Percentiles rank a stretch among this genome's conserved stretches.
Evolutionary conservation across 1,140 invertebrate genomes (phyloP).

Genomic region (Lasioglossum baleicum): DNA sequence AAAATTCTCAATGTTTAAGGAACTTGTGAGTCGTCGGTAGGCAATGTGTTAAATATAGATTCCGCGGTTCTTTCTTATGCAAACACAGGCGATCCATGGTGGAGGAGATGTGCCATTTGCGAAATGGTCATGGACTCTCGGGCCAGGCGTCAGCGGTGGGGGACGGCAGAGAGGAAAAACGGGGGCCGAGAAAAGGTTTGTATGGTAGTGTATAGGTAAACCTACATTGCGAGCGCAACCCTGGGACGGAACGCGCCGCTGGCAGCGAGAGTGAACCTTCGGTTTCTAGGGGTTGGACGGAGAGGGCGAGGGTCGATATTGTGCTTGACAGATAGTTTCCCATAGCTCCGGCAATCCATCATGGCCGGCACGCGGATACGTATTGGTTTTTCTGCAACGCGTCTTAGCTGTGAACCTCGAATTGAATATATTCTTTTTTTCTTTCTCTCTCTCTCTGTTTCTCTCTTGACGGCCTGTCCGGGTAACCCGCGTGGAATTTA

Average conservation of each 20-base stretch:
- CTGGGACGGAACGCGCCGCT: conserved; percentile 58
- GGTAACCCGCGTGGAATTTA: conserved; percentile 54
- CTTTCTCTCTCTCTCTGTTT: background rate
- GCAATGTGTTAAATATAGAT: conserved; percentile 2
- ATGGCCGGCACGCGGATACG: conserved; percentile 77
- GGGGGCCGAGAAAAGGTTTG: conserved; percentile 48
- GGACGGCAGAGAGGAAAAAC: background rate
- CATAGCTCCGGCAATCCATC: conserved; percentile 79
- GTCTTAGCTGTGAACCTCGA: conserved; percentile 73
- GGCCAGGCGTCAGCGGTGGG: conserved; percentile 44
- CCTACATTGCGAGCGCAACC: conserved; percentile 55
- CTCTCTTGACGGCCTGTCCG: conserved; percentile 18
- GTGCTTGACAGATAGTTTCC: conserved; percentile 80
- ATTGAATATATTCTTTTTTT: conserved; percentile 70
- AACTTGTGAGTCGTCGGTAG: background rate
- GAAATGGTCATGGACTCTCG: conserved; percentile 68
- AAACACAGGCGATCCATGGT: conserved; percentile 47
- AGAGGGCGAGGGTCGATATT: conserved; percentile 79
- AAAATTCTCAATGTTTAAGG: no score
- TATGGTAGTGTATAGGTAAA: conserved; percentile 57
- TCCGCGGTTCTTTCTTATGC: conserved; percentile 38
- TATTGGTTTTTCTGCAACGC: conserved; percentile 76
- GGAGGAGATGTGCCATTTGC: conserved; percentile 57
- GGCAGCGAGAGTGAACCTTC: conserved; percentile 67
- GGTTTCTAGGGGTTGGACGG: conserved; percentile 72